Base-by-base conservation (phyloP, 2,888 invertebrate genomes). In the Chloroclystis v-ata region DNA sequence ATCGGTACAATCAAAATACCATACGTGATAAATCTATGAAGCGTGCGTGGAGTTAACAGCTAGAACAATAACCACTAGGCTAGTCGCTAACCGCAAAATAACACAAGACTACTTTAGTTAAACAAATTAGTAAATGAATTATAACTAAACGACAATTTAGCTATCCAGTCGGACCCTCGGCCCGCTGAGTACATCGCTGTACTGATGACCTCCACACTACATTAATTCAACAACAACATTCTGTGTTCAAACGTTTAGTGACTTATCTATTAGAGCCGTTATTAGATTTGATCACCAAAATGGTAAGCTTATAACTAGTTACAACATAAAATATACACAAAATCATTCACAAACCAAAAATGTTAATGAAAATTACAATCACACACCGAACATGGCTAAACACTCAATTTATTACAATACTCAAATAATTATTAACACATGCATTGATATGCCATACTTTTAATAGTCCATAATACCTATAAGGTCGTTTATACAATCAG, bases 251-350 rank as follows among this genome's bases (percentile, higher is more conserved):
- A 50, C 37, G 12, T 47, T 54, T 8, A 52, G 42, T 49, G 48
- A 42, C 52, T 54, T 55, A 56, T 37, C 30, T 28, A 52, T 54
- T 56, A 58, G 53, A 52, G 52, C 56, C 56, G 50, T 58, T 53
- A 45, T 40, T 33, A 53, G 54, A 52, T 54, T 58, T 58, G 58
- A 58, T 54, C 58, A 58, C 58, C 50, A 56, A 56, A 54, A 41
- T 35, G 12, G 12, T 40, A 40, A 39, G 29, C 42, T 46, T 46
- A 46, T 9, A 46, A 29, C 38, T 42, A 45, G 32, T 14, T 40
- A 40, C 35, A 6, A 40, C 20, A 30, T 37, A 49, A 42, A 38
- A 37, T 39, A 42, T 33, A 25, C 28, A 45, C 40, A 44, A 40
- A 37, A 37, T 26, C 13, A 43, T 20, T 20, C 20, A 20, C 20